These are phyloP conservation scores for Marcusenius ussheri DNA, from an alignment of 2,113 vertebrate genomes.

Conservation along the genomic window DNA sequence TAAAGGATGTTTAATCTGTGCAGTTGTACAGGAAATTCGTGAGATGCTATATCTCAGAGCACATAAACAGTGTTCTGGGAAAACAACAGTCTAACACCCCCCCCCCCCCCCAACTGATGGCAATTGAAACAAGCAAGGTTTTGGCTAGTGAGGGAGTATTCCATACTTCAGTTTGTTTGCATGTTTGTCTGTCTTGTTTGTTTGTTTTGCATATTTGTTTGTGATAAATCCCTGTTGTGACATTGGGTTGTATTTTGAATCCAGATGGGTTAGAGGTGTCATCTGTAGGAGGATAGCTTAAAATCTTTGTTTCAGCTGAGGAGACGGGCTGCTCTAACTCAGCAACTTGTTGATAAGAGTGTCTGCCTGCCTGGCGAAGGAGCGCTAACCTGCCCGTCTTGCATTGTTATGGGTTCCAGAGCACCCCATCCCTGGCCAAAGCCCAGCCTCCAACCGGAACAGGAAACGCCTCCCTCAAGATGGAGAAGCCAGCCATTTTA, in stretches of 20 bases:
- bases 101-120: constrained; percentile 15
- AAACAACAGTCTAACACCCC: constrained; percentile 37
- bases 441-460: constrained; percentile 67
- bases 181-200: neutral
- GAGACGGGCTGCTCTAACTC: neutral
- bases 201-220: neutral
- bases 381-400: constrained; percentile 22
- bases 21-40: constrained; percentile 35
- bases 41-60: neutral
- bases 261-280: neutral
- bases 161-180: constrained; percentile 16
- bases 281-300: neutral
- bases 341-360: constrained; percentile 1
- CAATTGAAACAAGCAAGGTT: constrained; percentile 20
- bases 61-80: constrained; percentile 20
- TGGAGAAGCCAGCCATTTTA: constrained; percentile 75
- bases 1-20: constrained; percentile 20
- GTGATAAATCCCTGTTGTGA: constrained; percentile 14
- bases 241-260: neutral
- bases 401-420: constrained; percentile 56
- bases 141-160: constrained; percentile 21
- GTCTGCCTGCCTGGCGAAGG: neutral
- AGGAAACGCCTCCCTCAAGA: constrained; percentile 61
- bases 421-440: constrained; percentile 59
- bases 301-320: neutral